These are phyloP conservation scores for Drosophila obscura DNA, from an alignment of 1,140 invertebrate species.

Conservation along the genomic window DNA sequence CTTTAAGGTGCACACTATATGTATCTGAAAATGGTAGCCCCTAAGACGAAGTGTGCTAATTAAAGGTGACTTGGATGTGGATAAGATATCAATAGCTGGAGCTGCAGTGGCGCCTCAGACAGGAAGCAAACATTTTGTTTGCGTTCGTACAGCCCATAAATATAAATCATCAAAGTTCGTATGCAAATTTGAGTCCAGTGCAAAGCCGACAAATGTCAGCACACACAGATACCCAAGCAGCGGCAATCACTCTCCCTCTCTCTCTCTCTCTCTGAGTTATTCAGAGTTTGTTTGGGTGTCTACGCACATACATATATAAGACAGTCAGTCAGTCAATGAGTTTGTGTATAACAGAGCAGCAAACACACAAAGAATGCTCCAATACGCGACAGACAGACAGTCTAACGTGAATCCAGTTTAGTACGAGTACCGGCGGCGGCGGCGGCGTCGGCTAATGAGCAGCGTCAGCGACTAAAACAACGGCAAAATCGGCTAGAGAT, in stretches of 20 bases:
- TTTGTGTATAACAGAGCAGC: conserved; percentile 8
- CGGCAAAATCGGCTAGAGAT: conserved; percentile 18
- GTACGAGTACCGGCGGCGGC: conserved; percentile 23
- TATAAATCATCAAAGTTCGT: conserved; percentile 67
- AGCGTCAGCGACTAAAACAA: conserved; percentile 11
- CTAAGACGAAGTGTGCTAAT: background rate
- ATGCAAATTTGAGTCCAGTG: conserved; percentile 62
- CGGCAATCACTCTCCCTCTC: no score
- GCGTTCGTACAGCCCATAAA: conserved; percentile 8
- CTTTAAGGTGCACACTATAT: no score
- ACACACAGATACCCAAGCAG: conserved; percentile 1
- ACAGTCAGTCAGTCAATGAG: background rate
- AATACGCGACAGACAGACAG: conserved; percentile 25
- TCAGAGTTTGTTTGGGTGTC: conserved; percentile 32
- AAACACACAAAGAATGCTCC: conserved; percentile 30
- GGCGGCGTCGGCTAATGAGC: conserved; percentile 38
- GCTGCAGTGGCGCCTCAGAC: conserved; percentile 29
- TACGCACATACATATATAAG: background rate
- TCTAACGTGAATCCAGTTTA: conserved; percentile 48
- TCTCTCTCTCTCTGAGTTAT: background rate
- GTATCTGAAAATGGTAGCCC: no score
- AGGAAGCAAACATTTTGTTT: conserved; percentile 47
- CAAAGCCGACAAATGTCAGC: conserved; percentile 30
- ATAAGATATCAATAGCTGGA: background rate
- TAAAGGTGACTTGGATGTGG: conserved; percentile 1